Conservation (phyloP, 2,113 vertebrate species). For the Mugil cephalus region DNA sequence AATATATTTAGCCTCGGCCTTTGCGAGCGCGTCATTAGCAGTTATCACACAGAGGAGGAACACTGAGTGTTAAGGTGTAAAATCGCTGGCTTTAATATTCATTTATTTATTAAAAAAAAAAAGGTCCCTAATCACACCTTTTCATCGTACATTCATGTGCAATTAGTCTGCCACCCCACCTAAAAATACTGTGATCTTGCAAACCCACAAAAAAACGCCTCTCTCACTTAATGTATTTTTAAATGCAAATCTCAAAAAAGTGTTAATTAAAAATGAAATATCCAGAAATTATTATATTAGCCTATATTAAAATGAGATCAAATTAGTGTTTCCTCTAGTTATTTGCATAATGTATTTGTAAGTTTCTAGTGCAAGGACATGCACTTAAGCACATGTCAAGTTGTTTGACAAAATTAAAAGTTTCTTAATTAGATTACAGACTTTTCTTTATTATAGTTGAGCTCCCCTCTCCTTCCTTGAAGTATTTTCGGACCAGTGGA, state of each 20-base stretch:
- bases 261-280: constrained; percentile 24
- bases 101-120: not conserved
- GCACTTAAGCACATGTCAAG: too few relatives aligned
- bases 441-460: too few relatives aligned
- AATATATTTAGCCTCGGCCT: constrained; percentile 21
- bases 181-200: not conserved
- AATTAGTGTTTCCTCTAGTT: not conserved
- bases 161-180: not conserved
- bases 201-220: not conserved
- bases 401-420: too few relatives aligned
- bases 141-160: constrained; percentile 3
- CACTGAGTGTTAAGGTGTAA: constrained; percentile 33
- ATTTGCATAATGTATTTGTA: too few relatives aligned
- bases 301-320: not conserved
- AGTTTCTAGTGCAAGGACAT: too few relatives aligned
- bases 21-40: constrained; percentile 36
- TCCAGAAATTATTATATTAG: not conserved
- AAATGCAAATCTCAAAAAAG: constrained; percentile 40
- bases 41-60: not conserved
- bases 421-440: too few relatives aligned
- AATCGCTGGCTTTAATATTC: constrained; percentile 11
- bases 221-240: constrained; percentile 14
- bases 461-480: too few relatives aligned
- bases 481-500: too few relatives aligned
- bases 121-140: constrained; percentile 19